Percentiles rank a stretch among this genome's conserved stretches.
Conservation (phyloP, 2,113 vertebrate genomes). For the Anolis carolinensis region DNA sequence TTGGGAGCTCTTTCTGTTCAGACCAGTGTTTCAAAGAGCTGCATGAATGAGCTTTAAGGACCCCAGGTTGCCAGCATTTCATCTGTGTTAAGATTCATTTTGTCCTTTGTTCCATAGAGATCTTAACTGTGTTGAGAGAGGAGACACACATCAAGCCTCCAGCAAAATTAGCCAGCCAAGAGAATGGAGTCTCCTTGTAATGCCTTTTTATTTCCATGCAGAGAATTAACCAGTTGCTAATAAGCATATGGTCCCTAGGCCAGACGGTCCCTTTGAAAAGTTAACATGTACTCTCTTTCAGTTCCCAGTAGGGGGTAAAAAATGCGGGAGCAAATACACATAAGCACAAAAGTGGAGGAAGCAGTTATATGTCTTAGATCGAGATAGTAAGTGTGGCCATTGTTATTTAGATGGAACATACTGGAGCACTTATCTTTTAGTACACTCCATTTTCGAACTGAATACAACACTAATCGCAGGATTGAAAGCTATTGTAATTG, state of each 20-base stretch:
- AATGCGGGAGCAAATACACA: slow-evolving; percentile 76
- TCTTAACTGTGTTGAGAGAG: neutral
- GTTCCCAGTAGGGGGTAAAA: slow-evolving; percentile 75
- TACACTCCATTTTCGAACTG: slow-evolving; percentile 79
- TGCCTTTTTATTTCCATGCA: slow-evolving; percentile 67
- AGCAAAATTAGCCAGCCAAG: slow-evolving; percentile 59
- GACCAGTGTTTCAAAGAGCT: neutral
- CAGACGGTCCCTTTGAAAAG: slow-evolving; percentile 77
- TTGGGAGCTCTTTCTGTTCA: neutral
- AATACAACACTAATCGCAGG: slow-evolving; percentile 77
- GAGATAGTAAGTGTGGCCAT: slow-evolving; percentile 77
- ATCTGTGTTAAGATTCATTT: neutral
- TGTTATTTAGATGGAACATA: slow-evolving; percentile 80
- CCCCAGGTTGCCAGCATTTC: neutral
- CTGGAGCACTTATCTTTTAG: slow-evolving; percentile 82
- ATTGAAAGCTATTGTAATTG: slow-evolving; percentile 81
- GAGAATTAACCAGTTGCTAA: slow-evolving; percentile 79
- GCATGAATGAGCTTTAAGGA: neutral
- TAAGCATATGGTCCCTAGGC: slow-evolving; percentile 75
- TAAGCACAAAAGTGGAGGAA: slow-evolving; percentile 74
- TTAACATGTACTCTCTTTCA: slow-evolving; percentile 78
- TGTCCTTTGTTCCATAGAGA: neutral
- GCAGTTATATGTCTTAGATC: slow-evolving; percentile 73
- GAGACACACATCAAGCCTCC: slow-evolving; percentile 23
- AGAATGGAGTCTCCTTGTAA: slow-evolving; percentile 64